phyloP scores from a whole-genome alignment of 2,797 vertebrate species.

The Harpagifer antarcticus region DNA sequence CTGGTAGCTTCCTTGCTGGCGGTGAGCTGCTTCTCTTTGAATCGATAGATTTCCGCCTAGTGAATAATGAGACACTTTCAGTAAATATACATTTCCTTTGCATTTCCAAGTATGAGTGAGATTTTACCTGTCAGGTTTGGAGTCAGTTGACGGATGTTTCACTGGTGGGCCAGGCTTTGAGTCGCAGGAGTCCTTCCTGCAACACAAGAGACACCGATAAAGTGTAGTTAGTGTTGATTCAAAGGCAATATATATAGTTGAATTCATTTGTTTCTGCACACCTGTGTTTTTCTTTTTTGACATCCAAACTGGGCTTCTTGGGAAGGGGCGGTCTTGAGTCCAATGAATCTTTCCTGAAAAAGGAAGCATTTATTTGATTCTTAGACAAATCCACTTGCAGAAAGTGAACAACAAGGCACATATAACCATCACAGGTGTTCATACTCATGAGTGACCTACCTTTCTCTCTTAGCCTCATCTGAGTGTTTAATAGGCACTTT shows the following conservation, averaged over 20 bases:
- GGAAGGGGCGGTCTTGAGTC: slow-evolving; percentile 68
- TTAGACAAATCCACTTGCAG: slow-evolving; percentile 12
- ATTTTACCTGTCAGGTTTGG: slow-evolving; percentile 80
- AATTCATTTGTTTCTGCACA: slow-evolving; percentile 54
- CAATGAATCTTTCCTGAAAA: slow-evolving; percentile 80
- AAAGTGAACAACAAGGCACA: background rate
- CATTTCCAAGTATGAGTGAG: background rate
- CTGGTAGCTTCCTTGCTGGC: slow-evolving; percentile 82
- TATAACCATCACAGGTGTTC: background rate
- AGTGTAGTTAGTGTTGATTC: background rate
- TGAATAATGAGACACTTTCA: slow-evolving; percentile 18
- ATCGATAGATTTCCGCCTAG: slow-evolving; percentile 89
- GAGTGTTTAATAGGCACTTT: slow-evolving; percentile 78
- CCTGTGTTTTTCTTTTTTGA: slow-evolving; percentile 85
- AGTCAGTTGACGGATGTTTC: slow-evolving; percentile 76
- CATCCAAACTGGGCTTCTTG: slow-evolving; percentile 71
- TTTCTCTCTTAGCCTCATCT: slow-evolving; percentile 82
- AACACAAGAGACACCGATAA: slow-evolving; percentile 23
- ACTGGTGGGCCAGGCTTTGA: slow-evolving; percentile 68
- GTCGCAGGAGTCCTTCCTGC: slow-evolving; percentile 83
- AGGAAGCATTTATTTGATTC: slow-evolving; percentile 57
- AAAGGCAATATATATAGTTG: background rate
- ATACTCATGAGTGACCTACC: slow-evolving; percentile 70
- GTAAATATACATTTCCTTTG: slow-evolving; percentile 2
- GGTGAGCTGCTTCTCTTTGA: slow-evolving; percentile 82